Percentiles rank a stretch among this genome's conserved stretches.
These are phyloP conservation scores for Glyphotaelius pellucidus DNA, from an alignment of 2,888 invertebrate genomes.

Conservation along the genomic window DNA sequence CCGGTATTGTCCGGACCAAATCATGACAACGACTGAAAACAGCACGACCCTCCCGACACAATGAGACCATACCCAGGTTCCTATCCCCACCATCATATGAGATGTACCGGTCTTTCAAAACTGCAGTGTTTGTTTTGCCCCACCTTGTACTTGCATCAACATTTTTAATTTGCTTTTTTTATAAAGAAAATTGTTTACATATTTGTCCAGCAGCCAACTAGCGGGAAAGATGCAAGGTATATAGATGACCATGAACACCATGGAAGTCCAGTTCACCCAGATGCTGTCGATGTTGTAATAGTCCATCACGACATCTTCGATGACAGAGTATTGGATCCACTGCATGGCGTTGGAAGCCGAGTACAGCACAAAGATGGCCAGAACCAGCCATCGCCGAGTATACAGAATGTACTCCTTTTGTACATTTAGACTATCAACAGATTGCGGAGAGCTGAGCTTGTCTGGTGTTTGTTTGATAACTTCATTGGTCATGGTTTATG, in stretches of 20 bases:
- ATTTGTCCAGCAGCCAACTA: slow-evolving; percentile 95
- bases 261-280: slow-evolving; percentile 96
- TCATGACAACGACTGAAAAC: no score
- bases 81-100: no score
- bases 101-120: no score
- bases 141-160: not conserved
- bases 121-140: no score
- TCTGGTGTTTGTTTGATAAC: slow-evolving; percentile 60
- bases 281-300: slow-evolving; percentile 86
- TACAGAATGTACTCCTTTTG: slow-evolving; percentile 81
- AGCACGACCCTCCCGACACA: no score
- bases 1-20: no score
- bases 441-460: slow-evolving; percentile 61
- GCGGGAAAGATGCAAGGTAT: slow-evolving; percentile 98
- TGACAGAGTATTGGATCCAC: slow-evolving; percentile 98
- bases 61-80: no score
- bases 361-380: slow-evolving; percentile 91
- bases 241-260: slow-evolving; percentile 98
- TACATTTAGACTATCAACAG: slow-evolving; percentile 58
- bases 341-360: slow-evolving; percentile 96
- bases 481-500: slow-evolving; percentile 65
- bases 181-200: slow-evolving; percentile 80
- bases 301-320: slow-evolving; percentile 87
- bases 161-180: not conserved
- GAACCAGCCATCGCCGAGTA: slow-evolving; percentile 89